Conservation (phyloP, 2,888 invertebrate genomes). For the Dynastes hyllus region DNA sequence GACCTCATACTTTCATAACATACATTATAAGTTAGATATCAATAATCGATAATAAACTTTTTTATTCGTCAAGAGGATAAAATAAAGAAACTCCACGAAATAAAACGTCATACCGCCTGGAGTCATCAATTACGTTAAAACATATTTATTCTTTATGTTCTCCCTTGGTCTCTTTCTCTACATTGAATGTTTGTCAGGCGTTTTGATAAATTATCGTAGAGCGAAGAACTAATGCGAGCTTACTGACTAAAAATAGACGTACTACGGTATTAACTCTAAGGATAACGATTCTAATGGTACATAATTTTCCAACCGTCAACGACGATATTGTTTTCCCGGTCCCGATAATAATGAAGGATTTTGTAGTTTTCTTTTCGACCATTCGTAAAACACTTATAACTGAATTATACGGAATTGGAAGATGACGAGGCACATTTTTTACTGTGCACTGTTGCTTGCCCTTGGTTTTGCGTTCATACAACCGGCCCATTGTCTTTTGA, state of each 20-base stretch:
- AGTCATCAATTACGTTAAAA: conserved; percentile 42
- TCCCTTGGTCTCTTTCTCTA: conserved; percentile 10
- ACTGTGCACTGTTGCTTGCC: background rate
- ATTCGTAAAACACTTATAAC: conserved; percentile 6
- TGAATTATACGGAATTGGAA: background rate
- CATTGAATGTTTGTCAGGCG: conserved; percentile 21
- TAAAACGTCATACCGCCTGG: conserved; percentile 18
- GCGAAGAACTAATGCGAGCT: background rate
- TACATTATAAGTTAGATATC: background rate
- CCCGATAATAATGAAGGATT: background rate
- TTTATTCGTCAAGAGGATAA: conserved; percentile 1
- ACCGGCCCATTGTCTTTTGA: background rate
- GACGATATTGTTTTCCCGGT: conserved; percentile 15
- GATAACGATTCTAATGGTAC: conserved; percentile 33
- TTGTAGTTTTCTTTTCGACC: conserved; percentile 13
- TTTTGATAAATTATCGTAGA: conserved; percentile 24
- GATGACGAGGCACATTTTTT: conserved; percentile 21
- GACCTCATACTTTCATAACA: background rate
- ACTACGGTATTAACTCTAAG: conserved; percentile 4
- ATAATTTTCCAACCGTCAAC: conserved; percentile 13
- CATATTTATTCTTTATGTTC: conserved; percentile 41
- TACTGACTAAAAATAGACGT: conserved; percentile 10
- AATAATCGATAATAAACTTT: conserved; percentile 24
- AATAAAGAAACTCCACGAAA: conserved; percentile 9
- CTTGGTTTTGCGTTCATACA: background rate